Base-by-base conservation (phyloP, 2,797 vertebrate species). In the Neomorphus geoffroyi region DNA sequence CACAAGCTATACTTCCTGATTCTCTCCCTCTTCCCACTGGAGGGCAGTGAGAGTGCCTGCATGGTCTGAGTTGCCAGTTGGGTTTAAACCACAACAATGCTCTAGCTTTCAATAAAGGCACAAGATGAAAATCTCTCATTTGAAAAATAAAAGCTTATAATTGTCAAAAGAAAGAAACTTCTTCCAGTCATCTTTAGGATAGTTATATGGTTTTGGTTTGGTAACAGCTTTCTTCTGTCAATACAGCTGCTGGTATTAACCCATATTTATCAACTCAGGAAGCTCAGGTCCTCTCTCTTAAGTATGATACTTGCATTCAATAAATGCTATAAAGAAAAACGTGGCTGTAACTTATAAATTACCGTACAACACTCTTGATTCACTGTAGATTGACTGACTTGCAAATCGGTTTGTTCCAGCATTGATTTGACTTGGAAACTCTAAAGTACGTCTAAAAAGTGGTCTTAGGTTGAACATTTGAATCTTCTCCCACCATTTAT, bases 291-390 rank as follows among this genome's bases (percentile, higher is more conserved):
- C 69, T 28, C 28, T 45, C 32, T 60, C 79, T 66, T 65, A 78
- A 73, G 43, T 61, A 83, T 69, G 62, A 60, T 88, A 79, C 61
- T 48, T 90, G 46, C 18, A 74, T 83, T 94, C 77, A 95, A 78
- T 70, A 95, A 83, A 96, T 96, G 92, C 69, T 82, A 60, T 54
- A 43, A 83, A 95, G 60, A 86, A 92, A 96, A 92, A 35, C 46
- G 71, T 64, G 64, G 22, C 43, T 89, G 33, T 73, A 91, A 90
- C 86, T 95, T 95, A 84, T 71, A 92, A 88, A 65, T 22, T 37
- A 74, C 61, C 77, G 71, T 33, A 35, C 26, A 88, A 57, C 88
- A 93, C 67, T 91, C 82, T 72, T 92, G 84, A 93, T 79, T 95
- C 93, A 94, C 11, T 51, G 18, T 2, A 32, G 57, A 45, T 21